Conservation (phyloP, 2,888 invertebrate species). For the Graphium colonna region DNA sequence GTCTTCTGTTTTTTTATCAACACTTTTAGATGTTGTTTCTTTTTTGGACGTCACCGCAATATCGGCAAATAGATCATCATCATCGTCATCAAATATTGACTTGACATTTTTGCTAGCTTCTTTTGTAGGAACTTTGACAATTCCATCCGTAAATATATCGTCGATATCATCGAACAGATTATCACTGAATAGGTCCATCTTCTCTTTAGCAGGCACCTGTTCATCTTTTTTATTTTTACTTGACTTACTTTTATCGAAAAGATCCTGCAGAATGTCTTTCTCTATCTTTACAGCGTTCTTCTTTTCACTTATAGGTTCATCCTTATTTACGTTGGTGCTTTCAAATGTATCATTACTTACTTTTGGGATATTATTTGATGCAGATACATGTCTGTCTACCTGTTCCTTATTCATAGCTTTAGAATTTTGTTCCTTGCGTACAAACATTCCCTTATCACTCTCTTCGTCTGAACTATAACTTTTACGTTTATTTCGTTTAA, state of each 20-base stretch:
- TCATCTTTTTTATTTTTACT: neutral
- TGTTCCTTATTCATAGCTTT: neutral
- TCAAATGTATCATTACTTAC: neutral
- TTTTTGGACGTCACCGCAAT: conserved; percentile 36
- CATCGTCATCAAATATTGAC: conserved; percentile 59
- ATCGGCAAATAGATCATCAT: conserved; percentile 59
- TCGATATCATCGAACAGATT: conserved; percentile 71
- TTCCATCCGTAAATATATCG: conserved; percentile 59
- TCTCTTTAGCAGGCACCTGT: conserved; percentile 25
- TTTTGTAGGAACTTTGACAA: conserved; percentile 42
- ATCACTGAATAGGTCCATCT: conserved; percentile 61
- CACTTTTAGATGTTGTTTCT: conserved; percentile 20
- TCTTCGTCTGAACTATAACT: conserved; percentile 52
- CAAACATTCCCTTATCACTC: conserved; percentile 28
- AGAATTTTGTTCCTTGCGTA: neutral
- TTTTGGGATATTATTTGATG: neutral
- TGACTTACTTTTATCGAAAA: conserved; percentile 25
- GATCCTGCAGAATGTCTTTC: conserved; percentile 23
- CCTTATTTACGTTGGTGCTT: neutral
- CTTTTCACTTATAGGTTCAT: conserved; percentile 11
- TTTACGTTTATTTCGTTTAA: conserved; percentile 54
- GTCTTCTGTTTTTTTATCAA: conserved; percentile 30
- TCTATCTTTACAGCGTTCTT: conserved; percentile 1
- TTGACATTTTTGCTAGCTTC: conserved; percentile 36
- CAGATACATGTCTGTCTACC: neutral